Base-by-base conservation (phyloP, 2,888 invertebrate species). In the Acanthosepion pharaonis region DNA sequence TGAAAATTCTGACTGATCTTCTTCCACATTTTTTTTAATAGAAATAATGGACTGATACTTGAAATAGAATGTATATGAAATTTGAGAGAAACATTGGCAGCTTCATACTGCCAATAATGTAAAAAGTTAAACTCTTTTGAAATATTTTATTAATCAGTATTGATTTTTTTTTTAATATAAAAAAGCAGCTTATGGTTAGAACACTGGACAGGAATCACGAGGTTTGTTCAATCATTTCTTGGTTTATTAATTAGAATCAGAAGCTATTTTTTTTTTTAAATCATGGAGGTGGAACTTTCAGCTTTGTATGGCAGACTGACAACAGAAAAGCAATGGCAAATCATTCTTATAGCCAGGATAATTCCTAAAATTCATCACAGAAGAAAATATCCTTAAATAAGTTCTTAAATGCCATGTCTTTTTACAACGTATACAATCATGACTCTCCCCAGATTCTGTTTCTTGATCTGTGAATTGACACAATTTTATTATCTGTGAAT, bases 21-120 rank as follows among this genome's bases (percentile, higher is more conserved):
- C 15, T 53, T 53, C 9, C 9, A 11, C 42, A 42, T 78, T 78
- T 11, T 78, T 78, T 78, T 25, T 11, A 25, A 78, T 1, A 33
- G 33, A n/a, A 78, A 78, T 78, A 78, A 33, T 78, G 4, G n/a
- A n/a, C 78, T n/a, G 78, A 78, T 78, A 78, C 11, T 78, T 78
- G 78, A 78, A 78, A 78, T 78, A 78, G 78, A 78, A 78, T 78
- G 78, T 78, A 78, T n/a, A 78, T 33, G 78, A 78, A 78, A 33
- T 78, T 11, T 11, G 78, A 78, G n/a, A n/a, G 3, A 78, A 78
- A 33, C n/a, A 2, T 78, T 5, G 11, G 78, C 78, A 78, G 78
- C n/a, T 28, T n/a, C 78, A n/a, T 78, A 78, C 11, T n/a, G 78
- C n/a, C n/a, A 78, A n/a, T 18, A 78, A 78, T 33, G 18, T 33